Conservation (phyloP, 2,113 vertebrate genomes). For the Agapornis roseicollis region DNA sequence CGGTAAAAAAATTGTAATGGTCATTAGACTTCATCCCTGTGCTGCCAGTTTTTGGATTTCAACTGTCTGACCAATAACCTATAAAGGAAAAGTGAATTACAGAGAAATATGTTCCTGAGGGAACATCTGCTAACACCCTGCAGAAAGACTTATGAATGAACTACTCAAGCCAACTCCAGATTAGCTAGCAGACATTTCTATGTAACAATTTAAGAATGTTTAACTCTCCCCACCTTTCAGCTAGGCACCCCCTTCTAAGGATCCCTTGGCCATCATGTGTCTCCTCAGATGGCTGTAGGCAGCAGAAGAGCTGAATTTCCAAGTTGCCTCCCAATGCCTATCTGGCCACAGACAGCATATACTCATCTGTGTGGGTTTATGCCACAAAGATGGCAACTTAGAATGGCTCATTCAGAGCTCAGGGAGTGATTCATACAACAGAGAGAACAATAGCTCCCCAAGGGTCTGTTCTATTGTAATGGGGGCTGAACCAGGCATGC, state of each 20-base stretch:
- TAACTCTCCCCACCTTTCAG: not conserved
- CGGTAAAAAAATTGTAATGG: not conserved
- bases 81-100: not conserved
- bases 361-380: not conserved
- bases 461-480: not conserved
- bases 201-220: not conserved
- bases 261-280: not conserved
- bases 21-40: not conserved
- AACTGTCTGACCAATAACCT: not conserved
- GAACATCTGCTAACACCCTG: not conserved
- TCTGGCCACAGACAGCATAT: not conserved
- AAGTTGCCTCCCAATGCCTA: not conserved
- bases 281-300: not conserved
- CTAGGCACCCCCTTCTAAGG: not conserved
- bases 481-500: not conserved
- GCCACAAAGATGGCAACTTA: not conserved
- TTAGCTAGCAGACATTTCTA: not conserved
- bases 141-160: not conserved
- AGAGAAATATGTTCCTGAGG: not conserved
- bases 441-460: not conserved
- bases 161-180: not conserved
- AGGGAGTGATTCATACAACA: not conserved
- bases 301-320: not conserved
- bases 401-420: not conserved
- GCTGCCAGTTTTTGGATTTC: not conserved